phyloP scores from a whole-genome alignment of 1,140 invertebrate genomes.

The Vollenhovia emeryi region DNA sequence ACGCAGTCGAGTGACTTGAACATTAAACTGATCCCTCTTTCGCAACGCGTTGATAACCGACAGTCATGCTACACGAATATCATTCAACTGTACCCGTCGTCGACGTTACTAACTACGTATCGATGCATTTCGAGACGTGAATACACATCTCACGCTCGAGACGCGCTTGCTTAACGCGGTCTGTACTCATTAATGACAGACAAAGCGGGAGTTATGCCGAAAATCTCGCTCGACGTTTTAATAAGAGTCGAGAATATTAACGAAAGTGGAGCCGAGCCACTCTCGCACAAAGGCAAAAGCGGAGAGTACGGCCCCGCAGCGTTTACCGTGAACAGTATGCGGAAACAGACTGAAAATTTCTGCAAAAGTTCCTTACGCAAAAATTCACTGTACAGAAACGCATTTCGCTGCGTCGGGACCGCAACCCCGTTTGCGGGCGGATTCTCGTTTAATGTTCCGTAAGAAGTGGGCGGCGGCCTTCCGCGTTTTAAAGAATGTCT shows the following conservation, averaged over 20 bases:
- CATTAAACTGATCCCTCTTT: conserved; percentile 58
- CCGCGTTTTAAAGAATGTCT: conserved; percentile 40
- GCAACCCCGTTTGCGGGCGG: conserved; percentile 23
- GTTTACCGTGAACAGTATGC: conserved; percentile 7
- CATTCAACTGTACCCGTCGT: conserved; percentile 51
- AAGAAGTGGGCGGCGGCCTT: conserved; percentile 48
- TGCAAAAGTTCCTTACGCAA: conserved; percentile 17
- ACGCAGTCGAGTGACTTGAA: conserved; percentile 32
- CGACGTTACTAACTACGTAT: conserved; percentile 30
- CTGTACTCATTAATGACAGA: conserved; percentile 21
- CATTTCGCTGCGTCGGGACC: conserved; percentile 14
- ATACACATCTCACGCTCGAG: conserved; percentile 1
- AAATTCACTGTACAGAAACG: conserved; percentile 18
- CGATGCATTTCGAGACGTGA: conserved; percentile 32
- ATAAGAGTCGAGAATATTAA: conserved; percentile 38
- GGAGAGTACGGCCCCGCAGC: conserved; percentile 8
- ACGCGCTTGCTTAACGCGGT: conserved; percentile 13
- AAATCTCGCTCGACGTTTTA: conserved; percentile 41
- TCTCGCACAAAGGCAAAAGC: conserved; percentile 26
- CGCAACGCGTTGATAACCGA: conserved; percentile 26
- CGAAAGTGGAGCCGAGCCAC: background rate
- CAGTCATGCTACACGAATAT: conserved; percentile 58
- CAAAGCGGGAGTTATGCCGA: conserved; percentile 27
- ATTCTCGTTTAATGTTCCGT: conserved; percentile 66
- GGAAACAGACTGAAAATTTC: conserved; percentile 34